Evolutionary conservation across 2,888 invertebrate genomes (phyloP), one percentile per base, ranked within the genome.

Genomic region (Morpho achilles): DNA sequence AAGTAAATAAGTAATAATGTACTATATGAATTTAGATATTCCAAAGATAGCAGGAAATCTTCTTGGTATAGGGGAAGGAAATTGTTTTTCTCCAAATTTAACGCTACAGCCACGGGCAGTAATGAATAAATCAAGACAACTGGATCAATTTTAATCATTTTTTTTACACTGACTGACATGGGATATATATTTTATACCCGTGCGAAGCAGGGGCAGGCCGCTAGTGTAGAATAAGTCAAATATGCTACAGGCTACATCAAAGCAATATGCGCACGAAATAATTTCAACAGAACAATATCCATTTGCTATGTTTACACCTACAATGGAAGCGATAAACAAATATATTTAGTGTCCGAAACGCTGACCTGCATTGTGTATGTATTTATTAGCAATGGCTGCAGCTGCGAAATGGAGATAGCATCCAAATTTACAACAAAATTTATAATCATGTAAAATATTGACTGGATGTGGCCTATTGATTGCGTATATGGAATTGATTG

Each of bases 291-390:
- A 41, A 42, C 41, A 48, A 48, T 48, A 48, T 43, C 41, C 54
- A 54, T 54, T 53, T 42, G 10, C 50, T 58, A 58, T 58, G 54
- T 59, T 56, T 55, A 32, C 56, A 59, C 55, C 52, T 59, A 52
- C 55, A 59, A 55, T 51, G 43, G 44, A 42, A 8, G 46, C 53
- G 16, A 54, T 53, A 53, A 49, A 56, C 51, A 61, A 54, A 61
- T 53, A 58, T 53, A 58, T 58, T 45, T 23, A 32, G 50, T 10
- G 47, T 46, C 40, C 50, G 44, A 50, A 50, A 23, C 48, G 42
- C 54, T 54, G 58, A 53, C 53, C 58, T 58, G 58, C 45, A 58
- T 58, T 58, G 50, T 54, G 54, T 32, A 53, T 46, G 50, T 58
- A 54, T 58, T 58, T 58, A 58, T 58, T 58, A 58, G 53, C 54